Base-by-base conservation (phyloP, 2,113 vertebrate species). In the Caloenas nicobarica region DNA sequence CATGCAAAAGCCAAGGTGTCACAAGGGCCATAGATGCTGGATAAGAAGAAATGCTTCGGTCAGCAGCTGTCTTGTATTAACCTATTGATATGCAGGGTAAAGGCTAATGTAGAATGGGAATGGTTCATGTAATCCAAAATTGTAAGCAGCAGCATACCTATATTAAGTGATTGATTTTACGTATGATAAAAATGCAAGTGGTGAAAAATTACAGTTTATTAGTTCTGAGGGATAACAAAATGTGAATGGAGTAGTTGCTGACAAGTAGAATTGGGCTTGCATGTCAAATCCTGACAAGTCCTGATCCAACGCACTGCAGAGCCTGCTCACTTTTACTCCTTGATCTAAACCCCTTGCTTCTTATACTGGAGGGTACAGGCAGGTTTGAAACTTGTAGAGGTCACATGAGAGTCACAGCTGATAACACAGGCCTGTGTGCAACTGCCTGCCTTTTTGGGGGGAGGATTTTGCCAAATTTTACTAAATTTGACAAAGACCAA, bases 341-440 rank as follows among this genome's bases (percentile, higher is more conserved):
- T 19, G 11, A 48, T 44, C 42, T 53, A 33, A 66, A 42, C 5
- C 17, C 28, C 14, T 29, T 53, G 16, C 72, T 71, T 71, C 78
- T 88, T 31, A 61, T 28, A 50, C 28, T 4, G 15, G 34, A 68
- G 62, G 13, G 8, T 36, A 15, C 2, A 3, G 40, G 19, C 46
- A 53, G 25, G 25, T 36, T 40, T 4, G 5, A 44, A 31, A 23
- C 44, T 40, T 46, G 28, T 7, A 58, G 31, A 73, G 44, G 22
- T 44, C 17, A 5, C 5, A 0, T 4, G 29, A 79, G 33, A 76
- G 23, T 42, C 48, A 60, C 60, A 50, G 69, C 44, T 76, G 28
- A 7, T 33, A 66, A 15, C 0, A 1, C 4, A 40, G 57, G 33
- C n/a, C 54, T 73, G 3, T 0, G 2, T 33, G 64, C 26, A 80